Base-by-base conservation (phyloP, 2,113 vertebrate genomes). In the Bubalus kerabau region DNA sequence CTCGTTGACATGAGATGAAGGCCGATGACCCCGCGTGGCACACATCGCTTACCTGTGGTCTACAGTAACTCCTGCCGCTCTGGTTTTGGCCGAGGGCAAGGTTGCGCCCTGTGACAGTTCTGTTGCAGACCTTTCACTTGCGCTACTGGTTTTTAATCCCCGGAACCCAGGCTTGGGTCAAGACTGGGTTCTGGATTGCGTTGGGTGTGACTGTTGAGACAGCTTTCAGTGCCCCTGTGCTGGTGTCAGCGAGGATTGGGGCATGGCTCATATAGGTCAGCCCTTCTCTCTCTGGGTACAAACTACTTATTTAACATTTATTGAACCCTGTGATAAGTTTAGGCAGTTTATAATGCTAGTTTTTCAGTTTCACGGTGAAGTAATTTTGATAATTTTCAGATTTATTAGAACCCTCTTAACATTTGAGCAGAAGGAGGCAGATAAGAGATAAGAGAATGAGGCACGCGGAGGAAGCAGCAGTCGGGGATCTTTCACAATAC, bases 351-450 rank as follows among this genome's bases (percentile, higher is more conserved):
- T 84, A 93, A 71, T 94, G 74, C 19, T 14, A 90, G 62, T 48
- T 88, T 98, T 97, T 80, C 91, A 28, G 84, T 85, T 90, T 93
- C 26, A 36, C 30, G n/a, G 67, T 62, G 59, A 93, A 94, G 26
- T 28, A 50, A 82, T 82, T 82, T 81, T 60, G 74, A 19, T 56
- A 81, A 93, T 91, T 87, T 93, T 96, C 46, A 94, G 81, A 62
- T 86, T 91, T 80, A 74, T 92, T 84, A 92, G 91, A 96, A 83
- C 89, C 48, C 32, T 57, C 24, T n/a, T 94, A 82, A 89, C 50
- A 91, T 43, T 93, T 71, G 67, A 83, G 78, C 16, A 56, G 83
- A 86, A 54, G 54, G 30, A 84, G n/a, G 64, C 78, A 64, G 52
- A 60, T 50, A 43, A 80, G 52, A 82, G 26, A 21, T 30, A n/a